phyloP scores from a whole-genome alignment of 2,113 vertebrate species.

The Leuciscus idus region DNA sequence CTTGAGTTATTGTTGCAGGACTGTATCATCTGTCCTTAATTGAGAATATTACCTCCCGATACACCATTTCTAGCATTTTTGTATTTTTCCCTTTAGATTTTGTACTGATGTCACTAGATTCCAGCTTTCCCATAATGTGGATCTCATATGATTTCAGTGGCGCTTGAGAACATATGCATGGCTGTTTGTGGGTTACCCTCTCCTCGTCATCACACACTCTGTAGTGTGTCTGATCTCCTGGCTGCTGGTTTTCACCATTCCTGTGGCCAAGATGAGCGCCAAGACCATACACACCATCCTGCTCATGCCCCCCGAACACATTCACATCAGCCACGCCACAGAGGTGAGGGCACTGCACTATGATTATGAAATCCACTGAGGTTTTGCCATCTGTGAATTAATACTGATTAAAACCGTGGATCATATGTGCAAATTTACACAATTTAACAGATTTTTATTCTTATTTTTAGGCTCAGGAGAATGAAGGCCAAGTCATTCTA shows the following conservation, averaged over 20 bases:
- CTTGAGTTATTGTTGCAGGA: not conserved
- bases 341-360: not conserved
- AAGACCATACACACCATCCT: constrained; percentile 69
- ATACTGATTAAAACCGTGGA: not conserved
- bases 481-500: constrained; percentile 71
- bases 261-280: constrained; percentile 77
- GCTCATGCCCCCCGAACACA: constrained; percentile 72
- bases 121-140: not conserved
- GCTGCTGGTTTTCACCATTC: constrained; percentile 81
- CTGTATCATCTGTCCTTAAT: not conserved
- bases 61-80: not conserved
- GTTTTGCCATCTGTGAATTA: not conserved
- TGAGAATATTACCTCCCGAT: not conserved
- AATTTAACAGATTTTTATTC: not conserved
- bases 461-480: constrained; percentile 64
- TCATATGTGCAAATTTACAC: not conserved
- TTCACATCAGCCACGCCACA: constrained; percentile 62
- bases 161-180: constrained; percentile 62
- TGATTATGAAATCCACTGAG: not conserved
- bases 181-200: constrained; percentile 79
- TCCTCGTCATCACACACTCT: constrained; percentile 73
- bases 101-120: not conserved
- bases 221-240: constrained; percentile 77
- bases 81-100: not conserved
- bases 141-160: constrained; percentile 64